These are phyloP conservation scores for Pocillopora verrucosa DNA, from an alignment of 64 coral and sea anemone genomes.

Conservation along the genomic window DNA sequence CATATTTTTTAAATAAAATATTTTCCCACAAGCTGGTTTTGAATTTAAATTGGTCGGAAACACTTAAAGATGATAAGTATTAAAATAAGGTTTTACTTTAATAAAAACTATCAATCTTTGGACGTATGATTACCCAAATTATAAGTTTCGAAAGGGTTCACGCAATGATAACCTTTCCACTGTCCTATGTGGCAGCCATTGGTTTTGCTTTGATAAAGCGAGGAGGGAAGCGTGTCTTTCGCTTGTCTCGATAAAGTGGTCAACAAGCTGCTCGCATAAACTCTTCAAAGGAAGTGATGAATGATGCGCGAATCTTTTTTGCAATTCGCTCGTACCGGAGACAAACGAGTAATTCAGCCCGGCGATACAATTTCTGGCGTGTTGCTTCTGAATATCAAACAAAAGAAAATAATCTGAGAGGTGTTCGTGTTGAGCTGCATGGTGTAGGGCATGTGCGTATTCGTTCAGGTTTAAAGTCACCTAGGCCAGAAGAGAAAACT, in stretches of 20 bases:
- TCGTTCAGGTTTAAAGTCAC: conserved; percentile 39
- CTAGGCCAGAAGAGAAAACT: conserved; percentile 6
- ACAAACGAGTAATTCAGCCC: conserved; percentile 25
- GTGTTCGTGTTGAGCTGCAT: conserved; percentile 24
- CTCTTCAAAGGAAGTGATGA: not conserved
- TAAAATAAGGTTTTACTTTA: not conserved
- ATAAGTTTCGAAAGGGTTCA: not conserved
- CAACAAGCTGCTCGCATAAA: not conserved
- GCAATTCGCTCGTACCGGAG: conserved; percentile 11
- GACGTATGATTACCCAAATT: not conserved
- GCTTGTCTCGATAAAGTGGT: not conserved
- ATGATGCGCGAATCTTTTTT: conserved; percentile 19
- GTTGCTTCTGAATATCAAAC: conserved; percentile 26
- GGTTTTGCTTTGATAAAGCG: not conserved
- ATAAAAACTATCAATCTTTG: not conserved
- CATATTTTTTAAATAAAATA: too few species aligned
- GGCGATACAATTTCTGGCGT: conserved; percentile 20
- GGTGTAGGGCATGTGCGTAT: conserved; percentile 17
- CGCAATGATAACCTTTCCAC: not conserved
- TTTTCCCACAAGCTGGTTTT: too few species aligned
- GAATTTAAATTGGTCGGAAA: too few species aligned
- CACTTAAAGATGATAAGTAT: not conserved
- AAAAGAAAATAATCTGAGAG: conserved; percentile 5
- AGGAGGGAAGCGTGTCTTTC: not conserved
- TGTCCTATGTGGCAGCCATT: not conserved